A percentile compares a stretch with the other conserved stretches of the same genome.
These are phyloP conservation scores for Leptarthrus brevirostris DNA, from an alignment of 2,888 invertebrate species.

Conservation along the genomic window DNA sequence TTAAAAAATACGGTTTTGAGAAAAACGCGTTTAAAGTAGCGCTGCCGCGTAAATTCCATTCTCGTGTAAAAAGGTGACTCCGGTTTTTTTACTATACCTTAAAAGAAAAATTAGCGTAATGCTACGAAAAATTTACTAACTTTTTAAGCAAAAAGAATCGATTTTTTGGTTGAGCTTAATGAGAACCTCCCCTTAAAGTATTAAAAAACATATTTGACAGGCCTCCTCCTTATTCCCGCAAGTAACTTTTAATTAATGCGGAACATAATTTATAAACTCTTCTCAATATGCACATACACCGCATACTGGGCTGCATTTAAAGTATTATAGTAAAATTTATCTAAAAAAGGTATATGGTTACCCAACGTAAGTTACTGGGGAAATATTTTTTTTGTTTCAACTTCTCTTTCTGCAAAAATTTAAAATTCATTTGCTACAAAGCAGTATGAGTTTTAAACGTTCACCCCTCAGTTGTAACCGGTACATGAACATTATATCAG, in stretches of 20 bases:
- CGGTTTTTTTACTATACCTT: too few relatives aligned
- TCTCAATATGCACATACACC: background rate
- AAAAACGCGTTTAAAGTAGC: too few relatives aligned
- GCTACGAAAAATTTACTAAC: too few relatives aligned
- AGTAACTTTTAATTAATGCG: background rate
- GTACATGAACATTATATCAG: conserved; percentile 14
- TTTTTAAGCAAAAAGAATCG: too few relatives aligned
- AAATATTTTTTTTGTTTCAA: background rate
- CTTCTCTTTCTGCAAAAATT: conserved; percentile 24
- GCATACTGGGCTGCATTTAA: background rate
- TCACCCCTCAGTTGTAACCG: conserved; percentile 8
- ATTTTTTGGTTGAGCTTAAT: too few relatives aligned
- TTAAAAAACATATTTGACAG: too few relatives aligned
- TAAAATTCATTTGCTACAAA: conserved; percentile 32
- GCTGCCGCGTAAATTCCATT: too few relatives aligned
- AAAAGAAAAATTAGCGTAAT: too few relatives aligned
- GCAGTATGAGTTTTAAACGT: conserved; percentile 3
- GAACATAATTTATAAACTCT: background rate
- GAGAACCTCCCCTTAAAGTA: too few relatives aligned
- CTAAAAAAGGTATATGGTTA: background rate
- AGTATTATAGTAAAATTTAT: background rate
- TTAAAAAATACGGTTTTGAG: too few relatives aligned
- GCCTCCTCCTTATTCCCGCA: too few relatives aligned
- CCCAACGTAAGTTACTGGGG: background rate
- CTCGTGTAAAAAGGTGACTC: too few relatives aligned